A percentile compares a stretch with the other conserved stretches of the same genome.
These are phyloP conservation scores for Morbakka virulenta DNA, from an alignment of 30 jellyfish, hydroid and myxozoan species.

Conservation along the genomic window DNA sequence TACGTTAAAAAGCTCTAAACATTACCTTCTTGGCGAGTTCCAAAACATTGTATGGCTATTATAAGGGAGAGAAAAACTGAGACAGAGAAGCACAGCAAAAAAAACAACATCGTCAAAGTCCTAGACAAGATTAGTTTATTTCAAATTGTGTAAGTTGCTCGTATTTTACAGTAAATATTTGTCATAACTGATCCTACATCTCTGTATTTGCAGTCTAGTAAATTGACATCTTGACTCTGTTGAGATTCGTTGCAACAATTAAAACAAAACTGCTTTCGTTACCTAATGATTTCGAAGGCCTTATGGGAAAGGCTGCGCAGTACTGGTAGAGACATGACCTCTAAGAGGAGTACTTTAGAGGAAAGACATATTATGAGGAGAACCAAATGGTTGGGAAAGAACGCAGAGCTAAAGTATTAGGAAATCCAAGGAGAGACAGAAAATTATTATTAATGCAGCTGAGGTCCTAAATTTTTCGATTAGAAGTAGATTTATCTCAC, in stretches of 20 bases:
- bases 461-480: background rate
- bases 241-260: background rate
- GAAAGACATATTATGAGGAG: background rate
- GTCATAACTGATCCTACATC: too few relatives aligned
- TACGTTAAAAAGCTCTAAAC: too few relatives aligned
- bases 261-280: background rate
- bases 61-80: too few relatives aligned
- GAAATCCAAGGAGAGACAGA: background rate
- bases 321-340: background rate
- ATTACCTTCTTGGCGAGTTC: too few relatives aligned
- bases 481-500: background rate
- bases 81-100: too few relatives aligned
- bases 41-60: too few relatives aligned
- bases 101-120: too few relatives aligned
- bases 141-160: too few relatives aligned
- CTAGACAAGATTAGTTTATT: too few relatives aligned
- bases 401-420: background rate
- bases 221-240: slow-evolving; percentile 12
- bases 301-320: background rate
- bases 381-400: background rate
- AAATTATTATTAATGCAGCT: background rate
- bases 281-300: background rate
- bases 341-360: background rate
- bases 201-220: too few relatives aligned
- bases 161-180: too few relatives aligned